Percentiles rank a stretch among this genome's conserved stretches.
Evolutionary conservation across 2,113 vertebrate species (phyloP).

Genomic region (Larimichthys crocea): DNA sequence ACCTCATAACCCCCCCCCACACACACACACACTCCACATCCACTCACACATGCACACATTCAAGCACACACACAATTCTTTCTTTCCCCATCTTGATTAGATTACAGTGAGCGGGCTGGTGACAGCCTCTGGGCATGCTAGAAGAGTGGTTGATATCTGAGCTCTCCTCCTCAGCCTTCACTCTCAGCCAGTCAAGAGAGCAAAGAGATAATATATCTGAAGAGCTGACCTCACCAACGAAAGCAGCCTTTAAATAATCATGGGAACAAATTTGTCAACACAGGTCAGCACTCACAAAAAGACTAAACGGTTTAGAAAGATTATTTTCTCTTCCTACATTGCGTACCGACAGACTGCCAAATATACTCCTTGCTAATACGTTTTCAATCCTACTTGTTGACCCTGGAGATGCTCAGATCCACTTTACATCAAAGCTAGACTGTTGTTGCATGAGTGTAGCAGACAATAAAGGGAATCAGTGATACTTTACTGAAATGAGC

Average conservation of each 20-base stretch:
- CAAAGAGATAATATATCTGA: conserved; percentile 68
- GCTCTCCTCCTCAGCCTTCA: conserved; percentile 69
- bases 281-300: conserved; percentile 41
- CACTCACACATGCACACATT: conserved; percentile 24
- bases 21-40: conserved; percentile 7
- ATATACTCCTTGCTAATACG: conserved; percentile 25
- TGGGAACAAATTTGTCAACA: conserved; percentile 70
- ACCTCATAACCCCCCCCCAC: background rate
- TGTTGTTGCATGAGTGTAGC: conserved; percentile 20
- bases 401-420: conserved; percentile 45
- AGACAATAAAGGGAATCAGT: conserved; percentile 19
- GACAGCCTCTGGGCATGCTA: conserved; percentile 82
- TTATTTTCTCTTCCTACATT: conserved; percentile 13
- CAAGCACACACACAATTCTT: conserved; percentile 52
- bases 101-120: conserved; percentile 83
- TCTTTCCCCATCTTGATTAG: conserved; percentile 81
- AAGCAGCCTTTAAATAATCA: conserved; percentile 65
- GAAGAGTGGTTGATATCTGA: conserved; percentile 82
- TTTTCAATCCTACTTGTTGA: conserved; percentile 38
- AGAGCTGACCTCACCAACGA: conserved; percentile 69
- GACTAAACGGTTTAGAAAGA: conserved; percentile 21
- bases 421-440: conserved; percentile 62
- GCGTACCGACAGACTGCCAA: conserved; percentile 12
- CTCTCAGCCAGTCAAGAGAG: conserved; percentile 67
- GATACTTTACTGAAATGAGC: conserved; percentile 31